Conservation (phyloP, 2,888 invertebrate genomes). For the Platynereis dumerilii region DNA sequence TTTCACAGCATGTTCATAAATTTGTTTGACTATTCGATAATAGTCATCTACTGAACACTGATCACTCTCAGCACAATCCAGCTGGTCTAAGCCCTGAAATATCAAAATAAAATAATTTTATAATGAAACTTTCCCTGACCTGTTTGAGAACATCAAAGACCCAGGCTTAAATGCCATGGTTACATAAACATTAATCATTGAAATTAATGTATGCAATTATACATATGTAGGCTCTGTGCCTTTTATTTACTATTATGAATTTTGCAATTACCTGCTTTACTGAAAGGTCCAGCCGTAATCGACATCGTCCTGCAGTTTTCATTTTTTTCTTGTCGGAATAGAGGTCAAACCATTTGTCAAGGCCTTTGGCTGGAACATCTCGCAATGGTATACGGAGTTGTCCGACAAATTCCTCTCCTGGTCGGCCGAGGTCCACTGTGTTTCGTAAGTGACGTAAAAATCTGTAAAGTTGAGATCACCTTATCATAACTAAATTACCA, state of each 20-base stretch:
- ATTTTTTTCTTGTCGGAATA: slow-evolving; percentile 38
- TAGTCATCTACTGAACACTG: slow-evolving; percentile 34
- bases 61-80: slow-evolving; percentile 30
- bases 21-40: slow-evolving; percentile 27
- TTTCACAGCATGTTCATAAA: slow-evolving; percentile 30
- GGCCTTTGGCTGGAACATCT: slow-evolving; percentile 48
- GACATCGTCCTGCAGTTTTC: slow-evolving; percentile 44
- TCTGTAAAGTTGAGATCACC: too few relatives aligned
- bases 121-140: too few relatives aligned
- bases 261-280: slow-evolving; percentile 46
- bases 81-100: slow-evolving; percentile 13
- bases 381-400: slow-evolving; percentile 34
- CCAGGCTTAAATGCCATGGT: neutral
- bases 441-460: slow-evolving; percentile 25
- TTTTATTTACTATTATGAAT: too few relatives aligned
- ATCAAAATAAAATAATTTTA: neutral
- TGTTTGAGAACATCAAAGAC: too few relatives aligned
- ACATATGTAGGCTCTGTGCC: too few relatives aligned
- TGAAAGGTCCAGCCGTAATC: slow-evolving; percentile 46
- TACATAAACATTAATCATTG: neutral
- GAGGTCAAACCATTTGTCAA: slow-evolving; percentile 50
- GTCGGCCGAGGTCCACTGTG: slow-evolving; percentile 29
- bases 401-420: slow-evolving; percentile 27
- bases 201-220: neutral
- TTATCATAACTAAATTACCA: too few relatives aligned